phyloP scores from a whole-genome alignment of 2,113 vertebrate species.

The Calidris pugnax region DNA sequence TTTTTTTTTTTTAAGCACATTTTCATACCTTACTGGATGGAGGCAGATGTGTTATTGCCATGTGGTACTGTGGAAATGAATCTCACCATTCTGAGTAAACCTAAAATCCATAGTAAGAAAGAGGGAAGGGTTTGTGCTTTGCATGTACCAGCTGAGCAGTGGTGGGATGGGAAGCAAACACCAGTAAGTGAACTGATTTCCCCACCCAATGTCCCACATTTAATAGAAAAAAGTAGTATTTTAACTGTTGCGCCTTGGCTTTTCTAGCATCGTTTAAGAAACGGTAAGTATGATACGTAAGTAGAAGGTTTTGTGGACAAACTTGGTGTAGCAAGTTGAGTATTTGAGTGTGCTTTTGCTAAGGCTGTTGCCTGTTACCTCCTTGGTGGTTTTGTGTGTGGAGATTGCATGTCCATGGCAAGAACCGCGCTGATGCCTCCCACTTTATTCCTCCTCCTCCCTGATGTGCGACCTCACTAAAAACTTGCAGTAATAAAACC shows the following conservation, averaged over 20 bases:
- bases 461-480: neutral
- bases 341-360: neutral
- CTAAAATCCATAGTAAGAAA: neutral
- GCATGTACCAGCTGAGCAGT: accelerated
- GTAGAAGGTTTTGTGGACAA: neutral
- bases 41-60: neutral
- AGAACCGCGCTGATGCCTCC: neutral
- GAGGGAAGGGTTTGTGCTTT: neutral
- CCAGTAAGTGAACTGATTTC: neutral
- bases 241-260: neutral
- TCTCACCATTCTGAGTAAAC: neutral
- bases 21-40: neutral
- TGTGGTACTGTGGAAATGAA: neutral
- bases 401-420: neutral
- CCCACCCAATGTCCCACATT: neutral
- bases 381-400: neutral
- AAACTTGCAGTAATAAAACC: neutral
- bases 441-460: neutral
- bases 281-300: neutral
- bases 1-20: neutral
- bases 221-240: neutral
- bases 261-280: neutral
- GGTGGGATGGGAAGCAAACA: neutral
- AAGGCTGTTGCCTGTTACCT: neutral
- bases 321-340: neutral